These are phyloP conservation scores for Hemibagrus wyckioides DNA, from an alignment of 2,113 vertebrate species.

Conservation along the genomic window DNA sequence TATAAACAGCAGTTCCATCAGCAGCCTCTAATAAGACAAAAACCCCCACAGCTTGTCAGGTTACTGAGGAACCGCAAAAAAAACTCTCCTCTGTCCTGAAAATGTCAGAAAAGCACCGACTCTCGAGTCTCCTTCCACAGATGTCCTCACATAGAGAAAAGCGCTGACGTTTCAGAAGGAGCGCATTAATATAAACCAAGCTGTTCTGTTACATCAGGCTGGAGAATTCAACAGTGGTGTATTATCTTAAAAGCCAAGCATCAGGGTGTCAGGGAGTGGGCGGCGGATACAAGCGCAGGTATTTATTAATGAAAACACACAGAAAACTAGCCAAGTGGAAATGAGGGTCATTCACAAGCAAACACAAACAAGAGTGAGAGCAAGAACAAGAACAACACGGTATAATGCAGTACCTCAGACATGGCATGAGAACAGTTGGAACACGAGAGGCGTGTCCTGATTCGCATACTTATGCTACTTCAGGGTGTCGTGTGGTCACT, in stretches of 20 bases:
- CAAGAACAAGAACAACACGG: background rate
- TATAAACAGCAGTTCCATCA: background rate
- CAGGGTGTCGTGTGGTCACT: too few relatives aligned
- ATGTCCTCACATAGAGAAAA: too few relatives aligned
- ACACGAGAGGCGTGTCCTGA: too few relatives aligned
- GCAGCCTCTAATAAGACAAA: background rate
- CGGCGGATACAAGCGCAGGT: background rate
- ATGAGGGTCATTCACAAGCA: background rate
- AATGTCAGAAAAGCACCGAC: background rate
- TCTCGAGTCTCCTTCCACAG: background rate
- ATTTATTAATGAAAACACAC: background rate
- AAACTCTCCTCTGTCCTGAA: background rate
- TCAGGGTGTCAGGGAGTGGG: background rate
- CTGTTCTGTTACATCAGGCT: too few relatives aligned
- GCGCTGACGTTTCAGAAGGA: too few relatives aligned
- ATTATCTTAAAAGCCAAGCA: background rate
- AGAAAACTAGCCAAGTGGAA: background rate
- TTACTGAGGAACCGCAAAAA: background rate
- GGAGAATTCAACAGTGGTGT: background rate
- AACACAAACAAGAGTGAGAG: background rate
- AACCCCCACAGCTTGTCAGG: background rate
- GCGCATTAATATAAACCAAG: too few relatives aligned
- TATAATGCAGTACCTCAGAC: background rate
- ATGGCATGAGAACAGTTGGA: too few relatives aligned
- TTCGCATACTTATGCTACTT: too few relatives aligned